Evolutionary conservation across 2,113 vertebrate genomes (phyloP), one percentile per base, ranked within the genome.

Genomic region (Ptilonorhynchus violaceus): DNA sequence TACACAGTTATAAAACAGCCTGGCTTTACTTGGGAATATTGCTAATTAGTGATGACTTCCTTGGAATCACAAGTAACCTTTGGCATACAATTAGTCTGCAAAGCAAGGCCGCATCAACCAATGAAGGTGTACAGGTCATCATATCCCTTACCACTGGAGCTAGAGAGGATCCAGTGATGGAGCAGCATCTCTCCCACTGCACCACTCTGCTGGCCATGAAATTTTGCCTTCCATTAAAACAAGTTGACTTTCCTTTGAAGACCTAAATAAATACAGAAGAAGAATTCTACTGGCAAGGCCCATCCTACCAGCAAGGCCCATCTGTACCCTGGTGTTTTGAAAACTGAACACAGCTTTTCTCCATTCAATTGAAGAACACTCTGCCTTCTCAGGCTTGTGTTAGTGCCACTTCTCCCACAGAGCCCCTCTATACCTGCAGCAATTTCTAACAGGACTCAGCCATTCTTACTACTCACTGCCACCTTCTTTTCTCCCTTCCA

Each of bases 261-360:
- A 22, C 11, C 25, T 44, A 85, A 64, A 42, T 50, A 81, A 90
- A 70, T 21, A 67, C 7, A 67, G 19, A 85, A 52, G 44, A 70
- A 2, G 3, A 85, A 49, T 74, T 77, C 35, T 64, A 15, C 10
- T 6, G 56, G 20, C 0, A 0, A 68, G 20, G 27, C 16, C 20
- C 13, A 17, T 42, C 42, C 35, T 64, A 15, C 10, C 7, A 60
- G 20, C 0, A 0, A 68, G 20, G 27, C 16, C 20, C 13, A 17
- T 42, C 42, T 42, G 42, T 42, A 42, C 42, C 42, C 42, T 42
- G 42, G 4, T 73, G 31, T 28, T 93, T 81, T 23, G 35, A 52
- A 77, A 87, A 25, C 27, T 77, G 41, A 15, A 3, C 7, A 15
- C 44, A 80, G 13, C 41, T 84, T 89, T 87, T 60, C 41, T 87